These are phyloP conservation scores for Netelia virgata DNA, from an alignment of 2,888 invertebrate genomes.

Conservation along the genomic window DNA sequence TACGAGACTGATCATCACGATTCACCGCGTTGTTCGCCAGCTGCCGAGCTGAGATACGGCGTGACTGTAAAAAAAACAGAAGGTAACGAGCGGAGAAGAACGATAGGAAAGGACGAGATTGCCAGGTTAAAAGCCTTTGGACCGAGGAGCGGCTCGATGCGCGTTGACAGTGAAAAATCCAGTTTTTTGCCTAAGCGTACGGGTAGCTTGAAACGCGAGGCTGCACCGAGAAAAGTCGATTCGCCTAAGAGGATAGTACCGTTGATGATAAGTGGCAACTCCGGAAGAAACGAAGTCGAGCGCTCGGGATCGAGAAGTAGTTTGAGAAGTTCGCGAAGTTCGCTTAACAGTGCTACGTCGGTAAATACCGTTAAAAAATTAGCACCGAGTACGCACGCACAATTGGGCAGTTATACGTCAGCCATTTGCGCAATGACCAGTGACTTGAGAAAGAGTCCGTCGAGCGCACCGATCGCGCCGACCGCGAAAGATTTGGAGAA, in stretches of 20 bases:
- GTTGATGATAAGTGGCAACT: constrained; percentile 24
- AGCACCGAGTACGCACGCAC: constrained; percentile 85
- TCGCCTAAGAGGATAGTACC: constrained; percentile 67
- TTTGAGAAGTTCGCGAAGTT: constrained; percentile 93
- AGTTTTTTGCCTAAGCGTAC: constrained; percentile 82
- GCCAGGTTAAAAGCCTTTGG: constrained; percentile 67
- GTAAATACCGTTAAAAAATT: constrained; percentile 92
- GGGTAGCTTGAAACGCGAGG: constrained; percentile 74
- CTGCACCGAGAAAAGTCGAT: constrained; percentile 67
- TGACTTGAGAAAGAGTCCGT: constrained; percentile 80
- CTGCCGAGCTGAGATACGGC: constrained; percentile 77
- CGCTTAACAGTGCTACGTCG: constrained; percentile 92
- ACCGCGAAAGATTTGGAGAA: constrained; percentile 71
- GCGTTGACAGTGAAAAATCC: constrained; percentile 72
- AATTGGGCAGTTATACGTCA: constrained; percentile 86
- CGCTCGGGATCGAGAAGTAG: constrained; percentile 92
- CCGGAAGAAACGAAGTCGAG: constrained; percentile 87
- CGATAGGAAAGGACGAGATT: constrained; percentile 68
- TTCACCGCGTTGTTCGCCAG: constrained; percentile 83
- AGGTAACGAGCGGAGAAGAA: constrained; percentile 60
- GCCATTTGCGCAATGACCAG: constrained; percentile 85
- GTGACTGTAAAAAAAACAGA: constrained; percentile 62
- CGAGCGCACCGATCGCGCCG: constrained; percentile 63
- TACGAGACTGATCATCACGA: constrained; percentile 88
- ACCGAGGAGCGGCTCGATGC: constrained; percentile 67